Evolutionary conservation across 2,888 invertebrate species (phyloP).

Genomic region (Dynastes tityus): DNA sequence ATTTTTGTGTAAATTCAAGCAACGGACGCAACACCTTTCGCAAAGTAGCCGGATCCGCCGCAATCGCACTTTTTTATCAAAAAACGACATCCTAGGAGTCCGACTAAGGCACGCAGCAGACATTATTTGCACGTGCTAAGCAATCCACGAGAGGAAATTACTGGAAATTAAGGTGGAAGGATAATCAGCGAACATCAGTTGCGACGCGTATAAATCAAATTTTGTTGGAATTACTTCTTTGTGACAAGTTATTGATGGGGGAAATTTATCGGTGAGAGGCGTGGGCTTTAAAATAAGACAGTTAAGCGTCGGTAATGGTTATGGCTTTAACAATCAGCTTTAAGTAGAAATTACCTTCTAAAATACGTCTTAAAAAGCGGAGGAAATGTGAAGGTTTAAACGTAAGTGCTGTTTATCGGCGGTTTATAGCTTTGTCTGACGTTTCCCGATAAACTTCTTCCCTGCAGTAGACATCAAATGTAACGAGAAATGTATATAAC

Average conservation of each 20-base stretch:
- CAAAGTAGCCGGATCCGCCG: background rate
- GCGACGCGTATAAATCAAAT: conserved; percentile 27
- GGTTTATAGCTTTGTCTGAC: no score
- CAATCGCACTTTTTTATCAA: conserved; percentile 11
- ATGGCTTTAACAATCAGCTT: no score
- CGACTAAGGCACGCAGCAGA: conserved; percentile 19
- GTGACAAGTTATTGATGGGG: conserved; percentile 25
- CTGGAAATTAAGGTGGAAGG: conserved; percentile 27
- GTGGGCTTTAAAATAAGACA: background rate
- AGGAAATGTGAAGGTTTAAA: no score
- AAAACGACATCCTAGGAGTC: background rate
- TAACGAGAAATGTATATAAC: no score
- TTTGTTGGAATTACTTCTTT: conserved; percentile 31
- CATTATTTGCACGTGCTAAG: conserved; percentile 41
- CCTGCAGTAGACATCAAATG: no score
- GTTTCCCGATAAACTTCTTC: no score
- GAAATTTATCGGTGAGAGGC: background rate
- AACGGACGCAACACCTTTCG: background rate
- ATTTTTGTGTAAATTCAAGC: conserved; percentile 11
- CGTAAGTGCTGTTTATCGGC: no score
- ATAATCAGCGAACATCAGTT: conserved; percentile 24
- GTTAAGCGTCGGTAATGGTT: background rate
- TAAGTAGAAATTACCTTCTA: no score
- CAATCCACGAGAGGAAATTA: conserved; percentile 34
- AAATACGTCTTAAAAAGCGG: no score